A percentile compares a stretch with the other conserved stretches of the same genome.
These are phyloP conservation scores for Lamproptera curius DNA, from an alignment of 2,888 invertebrate genomes.

Conservation along the genomic window DNA sequence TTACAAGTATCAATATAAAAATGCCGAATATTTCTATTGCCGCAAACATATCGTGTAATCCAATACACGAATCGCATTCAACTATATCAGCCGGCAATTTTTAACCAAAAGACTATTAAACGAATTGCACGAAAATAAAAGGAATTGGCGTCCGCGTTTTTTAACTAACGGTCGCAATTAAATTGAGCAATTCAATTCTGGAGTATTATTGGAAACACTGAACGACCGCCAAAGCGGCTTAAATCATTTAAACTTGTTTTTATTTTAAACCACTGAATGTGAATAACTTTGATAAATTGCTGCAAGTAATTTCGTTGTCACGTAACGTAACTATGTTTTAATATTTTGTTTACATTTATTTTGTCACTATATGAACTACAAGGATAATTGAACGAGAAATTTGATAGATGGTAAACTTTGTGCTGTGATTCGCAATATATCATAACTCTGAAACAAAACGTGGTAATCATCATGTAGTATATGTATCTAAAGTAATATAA, in stretches of 20 bases:
- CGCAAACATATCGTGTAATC: neutral
- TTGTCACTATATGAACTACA: neutral
- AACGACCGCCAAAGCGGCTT: neutral
- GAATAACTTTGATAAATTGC: neutral
- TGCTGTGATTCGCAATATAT: too few species aligned
- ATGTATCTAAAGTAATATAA: too few species aligned
- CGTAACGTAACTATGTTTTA: too few species aligned
- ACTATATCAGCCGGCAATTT: neutral
- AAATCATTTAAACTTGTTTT: neutral
- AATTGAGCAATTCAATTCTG: neutral
- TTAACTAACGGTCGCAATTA: neutral
- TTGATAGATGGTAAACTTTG: too few species aligned
- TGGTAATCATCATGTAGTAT: too few species aligned
- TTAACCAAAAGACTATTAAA: neutral
- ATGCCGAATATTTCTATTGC: neutral
- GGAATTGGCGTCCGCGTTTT: neutral
- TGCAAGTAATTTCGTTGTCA: neutral
- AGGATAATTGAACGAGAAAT: neutral
- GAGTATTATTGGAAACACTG: neutral
- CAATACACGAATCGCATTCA: neutral
- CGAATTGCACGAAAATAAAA: neutral
- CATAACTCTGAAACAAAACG: too few species aligned
- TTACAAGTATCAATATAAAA: neutral
- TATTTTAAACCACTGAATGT: neutral
- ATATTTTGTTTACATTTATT: neutral